Evolutionary conservation across 2,888 invertebrate species (phyloP).

Genomic region (Melangyna quadrimaculata): DNA sequence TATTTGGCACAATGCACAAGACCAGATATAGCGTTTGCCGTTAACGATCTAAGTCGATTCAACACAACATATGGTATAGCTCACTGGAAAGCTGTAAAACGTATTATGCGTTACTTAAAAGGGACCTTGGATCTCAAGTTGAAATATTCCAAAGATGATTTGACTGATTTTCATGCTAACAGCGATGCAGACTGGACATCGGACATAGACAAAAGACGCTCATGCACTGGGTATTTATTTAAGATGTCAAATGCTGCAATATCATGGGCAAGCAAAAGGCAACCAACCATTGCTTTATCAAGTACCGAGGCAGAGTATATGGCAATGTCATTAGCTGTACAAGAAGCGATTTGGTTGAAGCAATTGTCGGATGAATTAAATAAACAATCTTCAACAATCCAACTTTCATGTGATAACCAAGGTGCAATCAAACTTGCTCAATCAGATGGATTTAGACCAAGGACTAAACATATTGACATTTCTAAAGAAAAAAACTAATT

Average conservation of each 20-base stretch:
- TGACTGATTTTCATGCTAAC: conserved; percentile 19
- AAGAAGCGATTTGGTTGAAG: conserved; percentile 35
- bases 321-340: conserved; percentile 21
- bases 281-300: conserved; percentile 37
- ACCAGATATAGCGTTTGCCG: conserved; percentile 64
- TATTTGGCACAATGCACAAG: conserved; percentile 60
- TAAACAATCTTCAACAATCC: background rate
- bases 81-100: conserved; percentile 57
- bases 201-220: background rate
- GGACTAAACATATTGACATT: background rate
- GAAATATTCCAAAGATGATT: conserved; percentile 9
- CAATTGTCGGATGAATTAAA: background rate
- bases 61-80: conserved; percentile 30
- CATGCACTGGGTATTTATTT: background rate
- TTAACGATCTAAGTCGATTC: conserved; percentile 60
- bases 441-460: background rate
- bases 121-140: conserved; percentile 1
- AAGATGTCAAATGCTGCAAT: conserved; percentile 1
- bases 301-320: conserved; percentile 44
- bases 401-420: background rate
- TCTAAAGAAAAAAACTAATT: background rate
- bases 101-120: conserved; percentile 44
- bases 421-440: background rate
- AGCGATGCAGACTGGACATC: conserved; percentile 40
- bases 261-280: conserved; percentile 48